A percentile compares a stretch with the other conserved stretches of the same genome.
phyloP scores from a whole-genome alignment of 2,113 vertebrate species.

The Lanius ludovicianus region DNA sequence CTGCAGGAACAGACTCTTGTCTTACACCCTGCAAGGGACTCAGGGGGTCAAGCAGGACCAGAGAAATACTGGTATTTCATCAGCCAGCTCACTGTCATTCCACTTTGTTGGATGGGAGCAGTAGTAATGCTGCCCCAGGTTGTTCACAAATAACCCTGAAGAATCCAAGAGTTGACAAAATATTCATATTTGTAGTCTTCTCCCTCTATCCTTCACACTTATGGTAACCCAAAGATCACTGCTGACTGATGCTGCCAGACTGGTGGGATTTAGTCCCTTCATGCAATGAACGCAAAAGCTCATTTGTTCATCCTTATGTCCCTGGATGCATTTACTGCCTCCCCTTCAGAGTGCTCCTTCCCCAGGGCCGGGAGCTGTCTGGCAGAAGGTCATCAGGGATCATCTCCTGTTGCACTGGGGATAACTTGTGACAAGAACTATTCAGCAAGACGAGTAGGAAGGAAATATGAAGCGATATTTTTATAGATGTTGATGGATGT shows the following conservation, averaged over 20 bases:
- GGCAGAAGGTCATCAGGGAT: background rate
- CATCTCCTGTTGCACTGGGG: too few species aligned
- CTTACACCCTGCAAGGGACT: background rate
- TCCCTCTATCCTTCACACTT: background rate
- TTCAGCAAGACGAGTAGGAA: too few species aligned
- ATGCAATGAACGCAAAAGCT: background rate
- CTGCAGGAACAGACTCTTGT: background rate
- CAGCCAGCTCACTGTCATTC: background rate
- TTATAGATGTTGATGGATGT: too few species aligned
- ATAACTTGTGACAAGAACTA: too few species aligned
- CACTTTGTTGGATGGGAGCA: background rate
- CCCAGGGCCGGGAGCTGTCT: background rate
- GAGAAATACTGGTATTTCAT: background rate
- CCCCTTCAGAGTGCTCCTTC: background rate
- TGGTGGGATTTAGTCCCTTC: background rate
- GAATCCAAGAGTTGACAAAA: background rate
- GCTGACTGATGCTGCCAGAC: background rate
- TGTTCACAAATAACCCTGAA: background rate
- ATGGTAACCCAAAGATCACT: background rate
- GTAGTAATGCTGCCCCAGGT: background rate
- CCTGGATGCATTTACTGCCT: background rate
- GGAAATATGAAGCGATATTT: too few species aligned
- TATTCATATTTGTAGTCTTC: background rate
- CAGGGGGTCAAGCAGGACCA: rapidly evolving
- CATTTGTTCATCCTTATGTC: background rate